phyloP scores from a whole-genome alignment of 2,797 vertebrate species.

The Merluccius polli region DNA sequence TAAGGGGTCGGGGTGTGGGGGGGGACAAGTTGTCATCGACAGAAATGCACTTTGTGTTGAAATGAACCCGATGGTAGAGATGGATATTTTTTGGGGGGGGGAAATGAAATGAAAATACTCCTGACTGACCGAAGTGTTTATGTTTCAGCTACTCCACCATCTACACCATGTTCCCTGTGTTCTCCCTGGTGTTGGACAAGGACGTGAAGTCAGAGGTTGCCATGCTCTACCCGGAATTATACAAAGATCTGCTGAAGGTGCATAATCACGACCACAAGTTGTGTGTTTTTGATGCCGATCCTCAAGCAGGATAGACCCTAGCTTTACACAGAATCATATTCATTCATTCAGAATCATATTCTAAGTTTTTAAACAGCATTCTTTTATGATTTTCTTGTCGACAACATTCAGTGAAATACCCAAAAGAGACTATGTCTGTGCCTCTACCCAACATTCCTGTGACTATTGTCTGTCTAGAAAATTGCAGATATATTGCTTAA shows the following conservation, averaged over 20 bases:
- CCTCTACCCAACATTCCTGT: not conserved
- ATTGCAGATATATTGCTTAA: not conserved
- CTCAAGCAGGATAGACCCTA: not conserved
- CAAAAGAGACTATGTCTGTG: not conserved
- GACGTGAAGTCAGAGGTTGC: conserved; percentile 98
- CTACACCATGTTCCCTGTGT: conserved; percentile 99
- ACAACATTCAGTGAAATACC: not conserved
- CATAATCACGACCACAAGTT: not conserved
- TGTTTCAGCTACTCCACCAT: conserved; percentile 88
- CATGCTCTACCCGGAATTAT: conserved; percentile 97
- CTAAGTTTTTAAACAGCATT: not conserved
- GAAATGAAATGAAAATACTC: too few relatives aligned
- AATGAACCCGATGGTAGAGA: not conserved
- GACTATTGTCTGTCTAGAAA: not conserved
- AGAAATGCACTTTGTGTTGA: not conserved
- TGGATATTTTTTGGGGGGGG: too few relatives aligned
- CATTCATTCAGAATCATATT: not conserved
- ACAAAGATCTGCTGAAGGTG: conserved; percentile 99
- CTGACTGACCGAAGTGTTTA: not conserved
- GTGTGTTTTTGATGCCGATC: not conserved
- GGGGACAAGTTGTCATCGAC: not conserved
- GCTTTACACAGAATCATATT: not conserved
- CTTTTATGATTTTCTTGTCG: not conserved
- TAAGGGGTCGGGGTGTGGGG: not conserved
- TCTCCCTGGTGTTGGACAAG: conserved; percentile 97